These are phyloP conservation scores for Machaerirhynchus nigripectus DNA, from an alignment of 2,113 vertebrate genomes.

Conservation along the genomic window DNA sequence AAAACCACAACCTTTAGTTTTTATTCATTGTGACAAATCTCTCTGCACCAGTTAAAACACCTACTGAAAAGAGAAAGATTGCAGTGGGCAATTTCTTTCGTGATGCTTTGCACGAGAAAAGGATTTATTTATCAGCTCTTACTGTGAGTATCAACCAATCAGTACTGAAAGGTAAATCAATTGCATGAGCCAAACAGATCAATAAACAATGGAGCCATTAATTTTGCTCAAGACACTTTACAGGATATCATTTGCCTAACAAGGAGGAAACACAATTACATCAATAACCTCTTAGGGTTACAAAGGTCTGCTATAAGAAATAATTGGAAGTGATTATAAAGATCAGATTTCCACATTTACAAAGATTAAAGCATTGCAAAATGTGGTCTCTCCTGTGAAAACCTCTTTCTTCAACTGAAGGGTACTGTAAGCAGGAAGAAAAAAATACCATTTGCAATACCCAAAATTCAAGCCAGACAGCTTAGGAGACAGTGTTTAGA, in stretches of 20 bases:
- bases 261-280: background rate
- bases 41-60: background rate
- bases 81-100: background rate
- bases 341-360: background rate
- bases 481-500: background rate
- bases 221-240: conserved; percentile 23
- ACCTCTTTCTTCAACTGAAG: background rate
- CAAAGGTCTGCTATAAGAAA: background rate
- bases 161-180: conserved; percentile 1
- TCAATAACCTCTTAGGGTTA: background rate
- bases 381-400: background rate
- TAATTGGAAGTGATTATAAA: conserved; percentile 5
- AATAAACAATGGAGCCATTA: conserved; percentile 32
- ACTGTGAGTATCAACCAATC: conserved; percentile 24
- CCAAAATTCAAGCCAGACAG: background rate
- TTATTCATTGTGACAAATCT: conserved; percentile 1
- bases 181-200: background rate
- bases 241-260: conserved; percentile 40
- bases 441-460: background rate
- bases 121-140: background rate
- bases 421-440: background rate
- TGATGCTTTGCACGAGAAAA: background rate
- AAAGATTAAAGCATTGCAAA: background rate
- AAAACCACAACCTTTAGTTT: background rate
- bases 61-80: background rate